Evolutionary conservation across 2,888 invertebrate genomes (phyloP), one percentile per base, ranked within the genome.

Genomic region (Acanthosepion esculentum): DNA sequence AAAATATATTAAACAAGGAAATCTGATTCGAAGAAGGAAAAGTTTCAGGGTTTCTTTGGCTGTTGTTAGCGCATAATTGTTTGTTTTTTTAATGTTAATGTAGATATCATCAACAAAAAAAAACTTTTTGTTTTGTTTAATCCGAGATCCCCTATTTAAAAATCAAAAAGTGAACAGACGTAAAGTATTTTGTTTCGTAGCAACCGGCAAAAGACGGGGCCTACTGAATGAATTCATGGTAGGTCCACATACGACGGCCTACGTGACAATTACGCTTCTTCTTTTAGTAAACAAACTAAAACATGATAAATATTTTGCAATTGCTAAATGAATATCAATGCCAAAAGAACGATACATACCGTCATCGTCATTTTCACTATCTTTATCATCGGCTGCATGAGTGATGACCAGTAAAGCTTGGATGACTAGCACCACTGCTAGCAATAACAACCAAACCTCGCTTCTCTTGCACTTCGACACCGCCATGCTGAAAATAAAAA

Each of bases 401-500:
- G 41, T 78, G 7, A 12, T 78, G 33, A n/a, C 78, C n/a, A 78
- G 78, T 78, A 78, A 78, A n/a, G n/a, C 12, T 78, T 78, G 78
- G n/a, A 7, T 15, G n/a, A 78, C 15, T 33, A 78, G 78, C n/a
- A 33, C n/a, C 33, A 78, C 15, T 15, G 78, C 78, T 12, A 78
- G 33, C 10, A 78, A 78, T 78, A 78, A 78, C 78, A 33, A 78
- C n/a, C 78, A 78, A 15, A 78, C 10, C 10, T 23, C 18, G 15
- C n/a, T n/a, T n/a, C 15, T 10, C 15, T n/a, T n/a, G 15, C 33
- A 92, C 59, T 64, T 55, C 93, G 7, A 94, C 91, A 64, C 93
- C 94, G 48, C 94, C 94, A n/a, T 95, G 94, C 55, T 94, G 92
- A 23, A 53, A 94, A n/a, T 91, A 55, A 92, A 92, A 91, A 48